A percentile compares a stretch with the other conserved stretches of the same genome.
These are phyloP conservation scores for Argynnis bischoffii DNA, from an alignment of 2,888 invertebrate genomes.

Conservation along the genomic window DNA sequence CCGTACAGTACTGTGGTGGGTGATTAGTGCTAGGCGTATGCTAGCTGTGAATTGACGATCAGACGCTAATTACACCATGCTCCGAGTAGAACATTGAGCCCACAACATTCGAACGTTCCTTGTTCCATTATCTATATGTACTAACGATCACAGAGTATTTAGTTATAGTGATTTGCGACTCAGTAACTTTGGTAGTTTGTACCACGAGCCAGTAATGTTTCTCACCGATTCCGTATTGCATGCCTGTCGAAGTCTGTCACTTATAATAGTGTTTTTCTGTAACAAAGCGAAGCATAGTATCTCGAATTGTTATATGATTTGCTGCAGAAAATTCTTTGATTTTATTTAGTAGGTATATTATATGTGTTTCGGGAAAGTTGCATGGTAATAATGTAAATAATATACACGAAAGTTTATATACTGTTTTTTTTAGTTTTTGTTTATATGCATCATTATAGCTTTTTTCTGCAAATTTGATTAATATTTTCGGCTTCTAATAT, in stretches of 20 bases:
- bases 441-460: constrained; percentile 60
- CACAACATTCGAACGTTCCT: constrained; percentile 57
- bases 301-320: constrained; percentile 39
- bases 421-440: constrained; percentile 45
- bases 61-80: constrained; percentile 70
- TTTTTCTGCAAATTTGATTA: constrained; percentile 47
- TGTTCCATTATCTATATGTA: constrained; percentile 54
- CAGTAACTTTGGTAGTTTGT: constrained; percentile 52
- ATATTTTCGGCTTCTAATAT: constrained; percentile 32
- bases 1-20: constrained; percentile 72
- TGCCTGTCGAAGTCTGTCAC: constrained; percentile 47
- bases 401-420: constrained; percentile 40
- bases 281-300: constrained; percentile 42
- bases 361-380: constrained; percentile 47
- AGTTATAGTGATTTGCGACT: constrained; percentile 48
- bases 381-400: constrained; percentile 54
- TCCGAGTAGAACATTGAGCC: constrained; percentile 79
- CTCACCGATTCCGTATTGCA: constrained; percentile 56
- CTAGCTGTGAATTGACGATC: constrained; percentile 64
- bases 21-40: constrained; percentile 71
- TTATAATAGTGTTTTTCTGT: constrained; percentile 53
- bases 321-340: constrained; percentile 49
- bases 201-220: constrained; percentile 47
- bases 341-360: constrained; percentile 20
- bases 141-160: constrained; percentile 67